Base-by-base conservation (phyloP, 2,888 invertebrate species). In the Caenorhabditis virilis region DNA sequence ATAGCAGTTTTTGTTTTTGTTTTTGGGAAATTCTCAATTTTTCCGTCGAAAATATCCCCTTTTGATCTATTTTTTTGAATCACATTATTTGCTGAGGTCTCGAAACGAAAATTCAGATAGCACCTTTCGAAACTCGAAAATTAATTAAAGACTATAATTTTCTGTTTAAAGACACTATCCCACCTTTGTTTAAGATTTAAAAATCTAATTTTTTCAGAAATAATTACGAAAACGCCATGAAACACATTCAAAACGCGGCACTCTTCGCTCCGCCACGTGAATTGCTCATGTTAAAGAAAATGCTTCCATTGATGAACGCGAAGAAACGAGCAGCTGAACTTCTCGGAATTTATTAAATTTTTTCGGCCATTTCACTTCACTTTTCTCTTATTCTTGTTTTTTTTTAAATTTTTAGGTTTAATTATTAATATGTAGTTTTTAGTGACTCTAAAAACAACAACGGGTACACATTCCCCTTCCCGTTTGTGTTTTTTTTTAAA, bases 201-300 rank as follows among this genome's bases (percentile, higher is more conserved):
- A 3, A 18, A 18, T 5, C 15, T 16, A 30, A 2, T 33, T 36
- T 35, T 36, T 25, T 2, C 42, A 62, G 56, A 43, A 26, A 33
- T 1, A 51, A 54, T 30, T 64, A 54, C 46, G 58, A 58, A 2
- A 13, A 47, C 38, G 23, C 54, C 5, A 58, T 54, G 54, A 38
- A 55, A 18, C 54, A 54, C 0, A 58, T 64, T 30, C 18, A 36
- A 27, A 58, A 55, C 38, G 64, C 64, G 0, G 58, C 58, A 1
- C 36, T 64, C 2, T 64, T 64, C 30, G 64, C 64, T 2, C 58
- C 64, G 7, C 58, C 64, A 11, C 33, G 64, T n/a, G 64, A 64
- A 30, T 42, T 58, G 16, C 23, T 64, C 25, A 64, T 64, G 64
- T 25, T 64, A 18, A 64, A 64, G 36, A 50, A 50, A 36, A 64